Conservation (phyloP, 1,140 invertebrate species). For the Bilobella aurantiaca region DNA sequence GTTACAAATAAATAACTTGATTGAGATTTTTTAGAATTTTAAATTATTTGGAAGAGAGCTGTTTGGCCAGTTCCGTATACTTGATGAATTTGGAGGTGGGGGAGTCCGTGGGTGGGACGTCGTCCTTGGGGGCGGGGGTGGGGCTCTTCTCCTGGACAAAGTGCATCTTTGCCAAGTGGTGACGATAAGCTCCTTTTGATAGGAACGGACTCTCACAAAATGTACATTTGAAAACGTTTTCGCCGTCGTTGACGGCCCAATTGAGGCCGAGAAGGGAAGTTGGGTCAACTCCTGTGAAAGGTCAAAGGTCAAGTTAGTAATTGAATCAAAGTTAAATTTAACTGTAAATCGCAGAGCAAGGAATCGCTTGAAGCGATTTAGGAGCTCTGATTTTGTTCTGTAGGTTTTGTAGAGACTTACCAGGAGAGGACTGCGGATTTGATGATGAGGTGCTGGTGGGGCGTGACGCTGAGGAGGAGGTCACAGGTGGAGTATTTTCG, state of each 20-base stretch:
- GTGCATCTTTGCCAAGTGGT: conserved; percentile 93
- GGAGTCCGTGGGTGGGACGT: conserved; percentile 64
- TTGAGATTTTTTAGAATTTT: conserved; percentile 46
- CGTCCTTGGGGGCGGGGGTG: conserved; percentile 39
- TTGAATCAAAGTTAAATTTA: background rate
- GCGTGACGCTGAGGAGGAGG: conserved; percentile 39
- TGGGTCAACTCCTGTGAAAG: conserved; percentile 22
- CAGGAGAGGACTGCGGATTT: conserved; percentile 33
- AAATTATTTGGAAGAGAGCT: conserved; percentile 92
- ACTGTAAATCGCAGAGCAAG: background rate
- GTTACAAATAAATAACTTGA: conserved; percentile 39
- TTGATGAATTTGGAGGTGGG: conserved; percentile 93
- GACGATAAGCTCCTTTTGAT: conserved; percentile 90
- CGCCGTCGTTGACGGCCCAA: conserved; percentile 38
- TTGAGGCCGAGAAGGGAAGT: conserved; percentile 26
- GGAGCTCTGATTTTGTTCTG: background rate
- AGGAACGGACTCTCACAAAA: conserved; percentile 93
- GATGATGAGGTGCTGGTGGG: conserved; percentile 38
- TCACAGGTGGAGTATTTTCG: conserved; percentile 49
- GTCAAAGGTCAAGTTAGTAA: background rate
- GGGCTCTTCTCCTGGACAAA: conserved; percentile 73
- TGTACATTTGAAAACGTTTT: conserved; percentile 87
- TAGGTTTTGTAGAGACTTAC: conserved; percentile 10
- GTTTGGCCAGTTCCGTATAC: conserved; percentile 91
- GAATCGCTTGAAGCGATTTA: background rate